Conservation (phyloP, 2,797 vertebrate genomes). For the Hapalemur alaotrensis region DNA sequence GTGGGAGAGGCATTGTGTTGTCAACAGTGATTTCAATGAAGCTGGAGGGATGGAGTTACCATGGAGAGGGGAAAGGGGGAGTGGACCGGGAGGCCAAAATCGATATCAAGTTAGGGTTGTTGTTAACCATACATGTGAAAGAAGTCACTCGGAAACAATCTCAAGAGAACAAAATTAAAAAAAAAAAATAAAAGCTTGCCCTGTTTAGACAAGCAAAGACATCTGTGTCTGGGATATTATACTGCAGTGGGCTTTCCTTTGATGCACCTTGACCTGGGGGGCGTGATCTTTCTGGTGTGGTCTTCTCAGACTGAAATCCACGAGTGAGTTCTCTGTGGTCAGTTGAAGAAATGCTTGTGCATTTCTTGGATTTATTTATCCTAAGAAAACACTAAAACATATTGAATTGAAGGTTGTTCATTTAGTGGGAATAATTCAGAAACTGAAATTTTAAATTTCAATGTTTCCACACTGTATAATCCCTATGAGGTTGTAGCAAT, state of each 20-base stretch:
- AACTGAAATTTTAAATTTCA: constrained; percentile 31
- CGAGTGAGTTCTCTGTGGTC: not conserved
- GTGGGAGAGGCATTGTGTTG: not conserved
- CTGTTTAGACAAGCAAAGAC: constrained; percentile 46
- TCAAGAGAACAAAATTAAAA: constrained; percentile 25
- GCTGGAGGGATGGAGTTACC: not conserved
- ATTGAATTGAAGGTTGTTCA: not conserved
- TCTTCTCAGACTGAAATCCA: not conserved
- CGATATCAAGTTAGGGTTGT: not conserved
- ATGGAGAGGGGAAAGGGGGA: not conserved
- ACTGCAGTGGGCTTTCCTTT: not conserved
- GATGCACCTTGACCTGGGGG: not conserved
- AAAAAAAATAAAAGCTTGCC: not conserved
- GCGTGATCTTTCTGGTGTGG: not conserved
- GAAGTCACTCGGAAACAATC: constrained; percentile 41
- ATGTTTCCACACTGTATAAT: constrained; percentile 62
- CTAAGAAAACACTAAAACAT: not conserved
- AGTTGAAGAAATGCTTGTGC: not conserved
- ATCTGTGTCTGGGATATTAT: constrained; percentile 39
- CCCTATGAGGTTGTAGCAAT: not conserved
- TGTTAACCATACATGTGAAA: constrained; percentile 22
- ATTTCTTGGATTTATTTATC: constrained; percentile 18
- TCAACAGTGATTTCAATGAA: not conserved
- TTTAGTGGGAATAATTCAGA: constrained; percentile 3
- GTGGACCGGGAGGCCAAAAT: not conserved